A percentile compares a stretch with the other conserved stretches of the same genome.
phyloP scores from a whole-genome alignment of 2,888 invertebrate genomes.

The Hypomecis atomaria region DNA sequence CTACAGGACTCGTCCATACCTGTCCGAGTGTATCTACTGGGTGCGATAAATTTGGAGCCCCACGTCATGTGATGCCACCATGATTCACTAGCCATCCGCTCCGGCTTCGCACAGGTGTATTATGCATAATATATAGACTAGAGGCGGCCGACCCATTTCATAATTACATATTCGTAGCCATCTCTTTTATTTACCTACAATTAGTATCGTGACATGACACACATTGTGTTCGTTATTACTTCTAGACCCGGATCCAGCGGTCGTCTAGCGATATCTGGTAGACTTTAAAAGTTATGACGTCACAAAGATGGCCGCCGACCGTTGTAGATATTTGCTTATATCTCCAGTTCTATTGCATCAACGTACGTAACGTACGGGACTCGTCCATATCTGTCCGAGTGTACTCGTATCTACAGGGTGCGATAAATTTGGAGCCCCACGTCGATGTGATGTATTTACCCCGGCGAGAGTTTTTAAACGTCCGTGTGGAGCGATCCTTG shows the following conservation, averaged over 20 bases:
- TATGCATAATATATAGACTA: too few relatives aligned
- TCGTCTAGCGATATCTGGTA: too few relatives aligned
- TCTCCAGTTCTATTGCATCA: not conserved
- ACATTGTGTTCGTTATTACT: too few relatives aligned
- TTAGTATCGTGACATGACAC: too few relatives aligned
- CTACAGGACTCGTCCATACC: constrained; percentile 43
- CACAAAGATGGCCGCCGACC: too few relatives aligned
- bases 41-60: constrained; percentile 48
- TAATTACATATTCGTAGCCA: too few relatives aligned
- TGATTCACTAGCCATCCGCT: too few relatives aligned
- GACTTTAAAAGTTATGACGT: too few relatives aligned
- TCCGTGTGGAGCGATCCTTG: constrained; percentile 52
- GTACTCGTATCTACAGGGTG: constrained; percentile 46
- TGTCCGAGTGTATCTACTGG: constrained; percentile 46
- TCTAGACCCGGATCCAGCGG: too few relatives aligned
- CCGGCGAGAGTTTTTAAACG: constrained; percentile 52
- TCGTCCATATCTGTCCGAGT: constrained; percentile 47
- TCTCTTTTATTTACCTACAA: too few relatives aligned
- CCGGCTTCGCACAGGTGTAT: too few relatives aligned
- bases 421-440: constrained; percentile 48
- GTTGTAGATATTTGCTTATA: not conserved
- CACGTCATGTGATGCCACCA: constrained; percentile 49
- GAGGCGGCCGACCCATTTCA: too few relatives aligned
- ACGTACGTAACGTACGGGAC: constrained; percentile 7
- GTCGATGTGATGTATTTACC: constrained; percentile 53